phyloP scores from a whole-genome alignment of 2,797 vertebrate genomes.

The Iguana delicatissima region DNA sequence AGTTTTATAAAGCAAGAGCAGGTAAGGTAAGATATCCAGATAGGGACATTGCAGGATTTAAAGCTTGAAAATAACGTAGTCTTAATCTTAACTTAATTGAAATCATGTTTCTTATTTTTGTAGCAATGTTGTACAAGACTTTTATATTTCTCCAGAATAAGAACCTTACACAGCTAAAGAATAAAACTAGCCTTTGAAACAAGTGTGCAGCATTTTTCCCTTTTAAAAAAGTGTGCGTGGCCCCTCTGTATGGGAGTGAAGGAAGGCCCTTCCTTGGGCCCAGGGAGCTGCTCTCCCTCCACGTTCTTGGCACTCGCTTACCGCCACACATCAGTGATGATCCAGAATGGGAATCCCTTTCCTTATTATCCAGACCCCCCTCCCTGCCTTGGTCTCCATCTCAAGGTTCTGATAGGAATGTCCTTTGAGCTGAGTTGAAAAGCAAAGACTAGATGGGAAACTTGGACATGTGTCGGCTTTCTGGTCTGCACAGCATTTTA shows the following conservation, averaged over 20 bases:
- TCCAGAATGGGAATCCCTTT: not conserved
- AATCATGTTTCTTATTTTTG: conserved; percentile 80
- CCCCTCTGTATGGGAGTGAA: not conserved
- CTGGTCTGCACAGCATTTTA: not conserved
- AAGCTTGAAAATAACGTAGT: conserved; percentile 67
- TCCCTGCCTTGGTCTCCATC: not conserved
- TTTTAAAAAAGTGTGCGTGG: not conserved
- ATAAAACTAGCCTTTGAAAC: conserved; percentile 60
- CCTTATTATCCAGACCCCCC: not conserved
- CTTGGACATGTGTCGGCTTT: not conserved
- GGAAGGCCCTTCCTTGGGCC: not conserved
- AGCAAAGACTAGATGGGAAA: not conserved
- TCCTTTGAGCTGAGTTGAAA: not conserved
- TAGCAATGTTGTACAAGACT: conserved; percentile 76
- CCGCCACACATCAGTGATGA: not conserved
- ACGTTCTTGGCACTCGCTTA: no score
- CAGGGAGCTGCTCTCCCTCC: not conserved
- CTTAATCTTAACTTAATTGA: conserved; percentile 63
- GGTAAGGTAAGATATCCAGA: conserved; percentile 61
- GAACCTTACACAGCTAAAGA: conserved; percentile 63
- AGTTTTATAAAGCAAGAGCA: conserved; percentile 70
- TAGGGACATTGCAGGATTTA: conserved; percentile 73
- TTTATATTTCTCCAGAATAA: conserved; percentile 80
- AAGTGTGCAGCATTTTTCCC: not conserved
- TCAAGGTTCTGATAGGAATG: no score